phyloP scores from a whole-genome alignment of 2,797 vertebrate species.

The Fistularia tabacaria region DNA sequence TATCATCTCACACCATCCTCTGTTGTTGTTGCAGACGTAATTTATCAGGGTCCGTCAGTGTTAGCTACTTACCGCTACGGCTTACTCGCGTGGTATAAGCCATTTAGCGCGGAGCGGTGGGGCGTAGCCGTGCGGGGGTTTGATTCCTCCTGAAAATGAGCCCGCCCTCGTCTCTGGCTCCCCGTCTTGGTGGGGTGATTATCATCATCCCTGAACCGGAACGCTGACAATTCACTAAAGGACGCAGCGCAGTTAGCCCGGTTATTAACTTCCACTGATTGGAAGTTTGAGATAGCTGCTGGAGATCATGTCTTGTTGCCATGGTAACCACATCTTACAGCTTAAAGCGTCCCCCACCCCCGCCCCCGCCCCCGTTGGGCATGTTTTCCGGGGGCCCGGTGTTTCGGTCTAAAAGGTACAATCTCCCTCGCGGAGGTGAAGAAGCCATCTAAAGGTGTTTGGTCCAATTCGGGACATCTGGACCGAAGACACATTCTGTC shows the following conservation, averaged over 20 bases:
- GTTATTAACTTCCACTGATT: conserved; percentile 82
- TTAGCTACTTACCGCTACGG: conserved; percentile 36
- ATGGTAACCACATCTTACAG: conserved; percentile 55
- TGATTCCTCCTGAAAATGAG: conserved; percentile 66
- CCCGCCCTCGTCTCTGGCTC: conserved; percentile 28
- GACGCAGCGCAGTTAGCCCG: conserved; percentile 70
- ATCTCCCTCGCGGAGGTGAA: no score
- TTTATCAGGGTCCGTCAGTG: conserved; percentile 40
- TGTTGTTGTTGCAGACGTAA: conserved; percentile 2
- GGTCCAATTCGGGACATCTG: no score
- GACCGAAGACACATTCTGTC: no score
- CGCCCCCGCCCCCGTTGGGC: no score
- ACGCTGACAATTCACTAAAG: conserved; percentile 68
- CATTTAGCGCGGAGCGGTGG: conserved; percentile 44
- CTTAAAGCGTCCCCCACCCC: background rate
- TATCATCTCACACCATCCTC: conserved; percentile 2
- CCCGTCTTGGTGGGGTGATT: conserved; percentile 49
- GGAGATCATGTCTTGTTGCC: conserved; percentile 53
- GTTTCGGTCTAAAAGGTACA: no score
- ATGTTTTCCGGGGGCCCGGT: no score
- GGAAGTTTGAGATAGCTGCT: conserved; percentile 70
- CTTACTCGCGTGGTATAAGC: conserved; percentile 10
- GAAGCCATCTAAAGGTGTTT: no score
- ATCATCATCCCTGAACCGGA: conserved; percentile 67
- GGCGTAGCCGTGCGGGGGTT: conserved; percentile 63